Evolutionary conservation across 2,888 invertebrate species (phyloP), one percentile per base, ranked within the genome.

Genomic region (Epinotia nisella): DNA sequence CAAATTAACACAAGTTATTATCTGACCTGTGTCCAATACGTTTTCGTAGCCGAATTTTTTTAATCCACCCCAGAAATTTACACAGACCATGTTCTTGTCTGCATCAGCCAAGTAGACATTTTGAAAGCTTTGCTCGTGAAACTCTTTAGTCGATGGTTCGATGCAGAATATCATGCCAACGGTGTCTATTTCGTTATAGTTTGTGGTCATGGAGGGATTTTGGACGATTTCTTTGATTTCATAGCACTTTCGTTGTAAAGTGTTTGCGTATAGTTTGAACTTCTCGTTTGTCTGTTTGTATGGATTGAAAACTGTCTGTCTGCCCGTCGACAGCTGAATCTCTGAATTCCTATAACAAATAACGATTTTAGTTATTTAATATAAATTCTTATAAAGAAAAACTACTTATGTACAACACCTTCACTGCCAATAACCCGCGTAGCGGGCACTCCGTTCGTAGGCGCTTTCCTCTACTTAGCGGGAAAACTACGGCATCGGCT

Each of bases 161-260:
- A 95, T 90, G 71, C 91, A 86, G 29, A 96, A 92, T 53, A 97
- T 93, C 2, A 96, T 80, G 1, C 97, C 97, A 4, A 96, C 94
- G 11, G 96, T 95, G 87, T 97, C 97, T 76, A 97, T 93, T 92
- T 97, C 97, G 75, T 95, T 95, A 81, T 95, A 96, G 61, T 90
- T 85, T 21, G 87, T 88, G 4, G 75, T 71, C 69, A 83, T 79
- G 0, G 77, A 74, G 0, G 88, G 83, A 21, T 87, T 88, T 75
- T 83, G 77, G 0, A 82, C 74, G 24, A 95, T 80, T 73, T 94
- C 92, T 76, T 87, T 85, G 70, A 96, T 93, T n/a, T 85, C 80
- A 41, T 87, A 92, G 72, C 91, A 94, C 24, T 77, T 88, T 76
- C 95, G 88, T 75, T 79, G 82, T 1, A 90, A 75, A 1, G 80